Evolutionary conservation across 2,113 vertebrate genomes (phyloP), one percentile per base, ranked within the genome.

Genomic region (Phoenicopterus ruber): DNA sequence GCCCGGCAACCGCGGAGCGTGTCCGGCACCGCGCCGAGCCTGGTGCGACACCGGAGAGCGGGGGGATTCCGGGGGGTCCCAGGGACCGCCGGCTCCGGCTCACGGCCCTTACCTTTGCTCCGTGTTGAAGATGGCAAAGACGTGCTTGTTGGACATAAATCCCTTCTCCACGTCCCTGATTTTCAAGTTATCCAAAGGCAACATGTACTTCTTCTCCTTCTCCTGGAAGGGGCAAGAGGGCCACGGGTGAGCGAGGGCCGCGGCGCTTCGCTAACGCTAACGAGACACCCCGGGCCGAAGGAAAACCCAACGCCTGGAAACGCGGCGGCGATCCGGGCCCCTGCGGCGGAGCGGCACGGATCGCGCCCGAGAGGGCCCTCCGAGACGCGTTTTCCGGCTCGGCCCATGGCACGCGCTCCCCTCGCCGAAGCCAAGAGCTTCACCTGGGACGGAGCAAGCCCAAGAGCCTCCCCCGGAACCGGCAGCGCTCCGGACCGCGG

Each of bases 201-300:
- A 73, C 99, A 99, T 99, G 95, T 99, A 99, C 58, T 99, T 99
- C 98, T 99, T 99, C 96, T 99, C 99, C 93, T 99, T 99, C 90
- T 99, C 99, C 99, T 99, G 95, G 15, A 58, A 17, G 21, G 11
- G 38, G 54, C n/a, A n/a, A n/a, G n/a, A n/a, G n/a, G n/a, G n/a
- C n/a, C n/a, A n/a, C n/a, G n/a, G n/a, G n/a, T n/a, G n/a, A n/a
- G n/a, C n/a, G n/a, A n/a, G 9, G 19, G 62, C 15, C 5, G 31
- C 6, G 2, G 29, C 10, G 29, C n/a, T 10, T 25, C 13, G 24
- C 1, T 0, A 4, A 4, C 0, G 28, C 66, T 24, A 0, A 5
- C 0, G 1, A n/a, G 32, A 31, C 5, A 3, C 1, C 38, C 61
- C 1, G 31, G 13, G 77, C 6, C 42, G 42, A 44, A n/a, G n/a